These are phyloP conservation scores for Helogale parvula DNA, from an alignment of 2,113 vertebrate species.

Conservation along the genomic window DNA sequence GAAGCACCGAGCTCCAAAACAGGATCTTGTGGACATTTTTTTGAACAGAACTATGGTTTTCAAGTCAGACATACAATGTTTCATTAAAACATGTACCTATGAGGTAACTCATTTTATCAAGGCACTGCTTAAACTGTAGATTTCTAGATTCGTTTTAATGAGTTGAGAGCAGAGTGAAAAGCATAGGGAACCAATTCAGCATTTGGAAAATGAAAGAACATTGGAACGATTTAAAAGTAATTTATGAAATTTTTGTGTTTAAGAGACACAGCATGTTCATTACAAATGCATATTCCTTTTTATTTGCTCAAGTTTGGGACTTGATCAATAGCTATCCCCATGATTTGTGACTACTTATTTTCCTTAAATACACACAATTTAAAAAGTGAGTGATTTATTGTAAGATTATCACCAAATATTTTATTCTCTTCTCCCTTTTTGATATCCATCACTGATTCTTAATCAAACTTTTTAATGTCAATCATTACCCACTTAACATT, in stretches of 20 bases:
- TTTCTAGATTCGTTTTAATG: slow-evolving; percentile 5
- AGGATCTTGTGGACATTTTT: slow-evolving; percentile 31
- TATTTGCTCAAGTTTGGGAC: not conserved
- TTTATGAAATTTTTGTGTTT: not conserved
- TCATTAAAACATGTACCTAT: not conserved
- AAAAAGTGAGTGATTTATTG: not conserved
- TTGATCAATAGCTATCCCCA: not conserved
- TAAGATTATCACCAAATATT: not conserved
- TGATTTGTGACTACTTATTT: not conserved
- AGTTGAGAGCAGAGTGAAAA: not conserved
- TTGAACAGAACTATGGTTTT: not conserved
- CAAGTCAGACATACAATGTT: not conserved
- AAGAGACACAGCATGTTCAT: not conserved
- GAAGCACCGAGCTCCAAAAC: slow-evolving; percentile 68
- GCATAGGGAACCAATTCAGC: not conserved
- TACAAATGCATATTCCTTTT: not conserved
- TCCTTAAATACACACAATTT: not conserved
- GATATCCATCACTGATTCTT: not conserved
- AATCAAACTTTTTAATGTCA: not conserved
- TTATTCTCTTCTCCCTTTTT: not conserved
- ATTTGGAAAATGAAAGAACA: slow-evolving; percentile 31
- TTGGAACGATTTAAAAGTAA: not conserved
- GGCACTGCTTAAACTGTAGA: not conserved
- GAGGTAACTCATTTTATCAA: not conserved
- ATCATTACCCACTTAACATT: not conserved